These are phyloP conservation scores for Pogonophryne albipinna DNA, from an alignment of 2,797 vertebrate species.

Conservation along the genomic window DNA sequence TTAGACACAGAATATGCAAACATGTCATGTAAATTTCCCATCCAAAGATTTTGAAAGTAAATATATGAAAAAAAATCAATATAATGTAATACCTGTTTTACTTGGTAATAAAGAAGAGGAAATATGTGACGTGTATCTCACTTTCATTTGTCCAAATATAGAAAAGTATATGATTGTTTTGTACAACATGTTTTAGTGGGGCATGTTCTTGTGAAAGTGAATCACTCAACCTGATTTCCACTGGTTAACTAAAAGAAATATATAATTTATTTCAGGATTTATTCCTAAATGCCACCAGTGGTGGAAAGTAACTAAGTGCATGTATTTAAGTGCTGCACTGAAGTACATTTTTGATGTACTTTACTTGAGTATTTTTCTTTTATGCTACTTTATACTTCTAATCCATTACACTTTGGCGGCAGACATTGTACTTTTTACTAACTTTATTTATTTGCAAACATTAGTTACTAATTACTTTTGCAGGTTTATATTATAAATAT, in stretches of 20 bases:
- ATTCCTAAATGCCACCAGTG: not conserved
- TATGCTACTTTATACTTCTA: no score
- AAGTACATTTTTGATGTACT: no score
- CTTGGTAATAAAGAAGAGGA: slow-evolving; percentile 91
- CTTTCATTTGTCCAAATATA: slow-evolving; percentile 41
- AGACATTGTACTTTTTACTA: no score
- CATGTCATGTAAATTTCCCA: slow-evolving; percentile 87
- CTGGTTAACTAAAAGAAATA: not conserved
- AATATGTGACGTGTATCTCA: slow-evolving; percentile 59
- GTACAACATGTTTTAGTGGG: not conserved
- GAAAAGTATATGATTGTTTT: not conserved
- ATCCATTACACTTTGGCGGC: no score
- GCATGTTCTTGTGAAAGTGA: not conserved
- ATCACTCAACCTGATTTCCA: not conserved
- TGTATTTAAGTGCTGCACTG: no score
- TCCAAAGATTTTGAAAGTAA: slow-evolving; percentile 88
- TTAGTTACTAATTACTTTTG: no score
- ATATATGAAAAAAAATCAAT: slow-evolving; percentile 85
- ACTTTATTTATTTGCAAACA: no score
- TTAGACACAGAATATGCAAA: slow-evolving; percentile 93
- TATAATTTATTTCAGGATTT: not conserved
- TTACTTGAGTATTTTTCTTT: no score
- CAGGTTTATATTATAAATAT: no score
- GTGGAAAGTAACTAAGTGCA: no score
- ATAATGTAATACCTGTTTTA: slow-evolving; percentile 86